Base-by-base conservation (phyloP, 2,113 vertebrate species). In the Trogon melanurus region DNA sequence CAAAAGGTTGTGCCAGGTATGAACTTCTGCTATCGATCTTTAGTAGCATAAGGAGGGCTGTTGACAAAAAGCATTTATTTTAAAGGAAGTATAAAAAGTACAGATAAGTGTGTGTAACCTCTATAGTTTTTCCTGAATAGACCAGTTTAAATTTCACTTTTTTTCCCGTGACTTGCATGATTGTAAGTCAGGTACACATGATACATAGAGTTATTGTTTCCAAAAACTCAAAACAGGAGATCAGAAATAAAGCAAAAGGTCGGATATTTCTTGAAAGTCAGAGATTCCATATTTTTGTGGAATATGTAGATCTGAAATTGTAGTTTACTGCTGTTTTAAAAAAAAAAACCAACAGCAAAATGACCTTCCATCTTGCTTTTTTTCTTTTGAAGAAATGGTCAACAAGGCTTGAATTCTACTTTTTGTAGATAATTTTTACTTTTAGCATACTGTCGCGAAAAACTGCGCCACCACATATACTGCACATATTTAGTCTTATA, bases 331-430 rank as follows among this genome's bases (percentile, higher is more conserved):
- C 50, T 60, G 11, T 65, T 26, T 82, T 79, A 32, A 44, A 82
- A 90, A 20, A 41, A 11, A 8, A 41, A 41, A 41, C 41, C 10
- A 41, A 6, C 27, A n/a, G 5, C 44, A 26, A 82, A 67, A 38
- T 51, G 87, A 56, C 56, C 30, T 47, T 67, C 17, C 0, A 0
- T 53, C 7, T 74, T 47, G 12, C 19, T 34, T 65, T 19, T 56
- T 65, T 79, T 44, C 16, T 45, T 65, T 48, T 84, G 32, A 80
- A 78, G 17, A 83, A 71, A 32, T 56, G 12, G 10, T 72, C 32
- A n/a, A 13, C 62, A 65, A 48, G 6, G 17, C 29, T 44, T 82
- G 50, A 48, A 48, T 72, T 54, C 0, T 0, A 32, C 10, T 20
- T 69, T 62, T 67, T 64, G 32, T 54, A 26, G 20, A 4, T 29